Conservation (phyloP, 1,140 invertebrate species). For the Ptiloglossa arizonensis region DNA sequence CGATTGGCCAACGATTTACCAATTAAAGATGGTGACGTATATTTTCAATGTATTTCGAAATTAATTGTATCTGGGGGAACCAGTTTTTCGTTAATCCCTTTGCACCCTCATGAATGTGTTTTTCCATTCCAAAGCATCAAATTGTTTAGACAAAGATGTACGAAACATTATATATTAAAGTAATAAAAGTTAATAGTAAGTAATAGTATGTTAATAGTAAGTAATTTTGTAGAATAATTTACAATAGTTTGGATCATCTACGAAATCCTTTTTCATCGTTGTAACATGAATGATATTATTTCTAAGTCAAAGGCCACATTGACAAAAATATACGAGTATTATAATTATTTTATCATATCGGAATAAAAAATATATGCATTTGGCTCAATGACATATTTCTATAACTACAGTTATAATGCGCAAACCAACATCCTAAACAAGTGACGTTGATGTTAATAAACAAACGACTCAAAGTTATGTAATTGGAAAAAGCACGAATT, state of each 20-base stretch:
- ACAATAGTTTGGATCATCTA: not conserved
- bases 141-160: not conserved
- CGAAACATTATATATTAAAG: not conserved
- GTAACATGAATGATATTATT: not conserved
- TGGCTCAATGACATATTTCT: slow-evolving; percentile 6
- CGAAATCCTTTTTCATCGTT: not conserved
- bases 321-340: not conserved
- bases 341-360: not conserved
- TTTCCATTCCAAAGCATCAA: not conserved
- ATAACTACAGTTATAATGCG: too few relatives aligned
- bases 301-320: not conserved
- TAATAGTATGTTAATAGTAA: not conserved
- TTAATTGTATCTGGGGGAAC: slow-evolving; percentile 18
- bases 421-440: slow-evolving; percentile 8
- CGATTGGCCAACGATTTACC: slow-evolving; percentile 67
- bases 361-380: not conserved
- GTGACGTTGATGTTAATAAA: slow-evolving; percentile 18
- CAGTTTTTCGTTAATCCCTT: not conserved
- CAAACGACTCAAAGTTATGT: slow-evolving; percentile 20
- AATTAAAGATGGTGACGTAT: slow-evolving; percentile 56
- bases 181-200: not conserved
- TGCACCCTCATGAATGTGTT: not conserved
- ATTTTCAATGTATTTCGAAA: slow-evolving; percentile 54
- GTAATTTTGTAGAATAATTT: not conserved
- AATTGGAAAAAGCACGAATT: slow-evolving; percentile 30